A percentile compares a stretch with the other conserved stretches of the same genome.
Evolutionary conservation across 2,797 vertebrate genomes (phyloP).

Genomic region (Eulemur rubriventer): DNA sequence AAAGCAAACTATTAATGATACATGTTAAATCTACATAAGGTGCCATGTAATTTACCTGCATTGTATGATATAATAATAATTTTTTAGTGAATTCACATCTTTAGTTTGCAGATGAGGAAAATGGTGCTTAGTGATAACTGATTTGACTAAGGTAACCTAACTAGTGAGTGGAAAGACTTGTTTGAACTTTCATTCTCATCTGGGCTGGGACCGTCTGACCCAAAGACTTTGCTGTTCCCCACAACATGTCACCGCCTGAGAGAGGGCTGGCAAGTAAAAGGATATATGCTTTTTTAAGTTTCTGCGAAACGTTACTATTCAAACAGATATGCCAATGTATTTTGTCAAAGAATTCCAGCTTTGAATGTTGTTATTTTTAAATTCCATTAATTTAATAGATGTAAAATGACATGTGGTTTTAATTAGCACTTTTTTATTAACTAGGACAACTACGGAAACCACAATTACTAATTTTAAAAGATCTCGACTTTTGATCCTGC

Average conservation of each 20-base stretch:
- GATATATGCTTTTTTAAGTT: background rate
- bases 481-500: background rate
- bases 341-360: background rate
- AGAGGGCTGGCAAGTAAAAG: background rate
- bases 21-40: background rate
- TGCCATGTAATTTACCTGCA: background rate
- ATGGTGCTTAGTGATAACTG: background rate
- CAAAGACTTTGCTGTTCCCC: background rate
- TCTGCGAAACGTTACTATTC: constrained; percentile 6
- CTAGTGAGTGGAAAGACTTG: background rate
- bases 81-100: background rate
- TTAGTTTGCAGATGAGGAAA: background rate
- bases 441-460: background rate
- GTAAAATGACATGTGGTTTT: background rate
- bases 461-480: constrained; percentile 8
- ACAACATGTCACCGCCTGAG: background rate
- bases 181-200: background rate
- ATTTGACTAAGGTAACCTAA: background rate
- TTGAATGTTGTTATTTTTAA: constrained; percentile 10
- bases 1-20: background rate
- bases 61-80: background rate
- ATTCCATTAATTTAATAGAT: background rate
- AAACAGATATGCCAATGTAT: background rate
- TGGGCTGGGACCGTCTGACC: background rate
- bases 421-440: constrained; percentile 20